Percentiles rank a stretch among this genome's conserved stretches.
Conservation (phyloP, 2,888 invertebrate species). For the Notodonta dromedarius region DNA sequence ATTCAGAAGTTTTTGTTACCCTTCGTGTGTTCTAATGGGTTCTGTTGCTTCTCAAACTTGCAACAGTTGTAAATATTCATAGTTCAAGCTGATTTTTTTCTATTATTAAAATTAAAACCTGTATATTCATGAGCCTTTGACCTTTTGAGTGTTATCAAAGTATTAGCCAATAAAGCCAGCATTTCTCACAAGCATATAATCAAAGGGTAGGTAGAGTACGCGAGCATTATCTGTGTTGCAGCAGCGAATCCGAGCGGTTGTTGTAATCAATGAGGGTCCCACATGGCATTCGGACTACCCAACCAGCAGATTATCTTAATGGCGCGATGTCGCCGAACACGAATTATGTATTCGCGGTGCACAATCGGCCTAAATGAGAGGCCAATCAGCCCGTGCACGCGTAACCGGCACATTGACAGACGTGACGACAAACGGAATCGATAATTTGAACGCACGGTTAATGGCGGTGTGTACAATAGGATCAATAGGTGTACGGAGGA, state of each 20-base stretch:
- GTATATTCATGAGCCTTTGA: too few relatives aligned
- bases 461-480: slow-evolving; percentile 16
- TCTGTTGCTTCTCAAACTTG: too few relatives aligned
- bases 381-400: slow-evolving; percentile 70
- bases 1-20: too few relatives aligned
- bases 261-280: slow-evolving; percentile 62
- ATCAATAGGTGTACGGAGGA: slow-evolving; percentile 8
- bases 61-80: too few relatives aligned
- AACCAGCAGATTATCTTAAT: slow-evolving; percentile 75
- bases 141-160: too few relatives aligned
- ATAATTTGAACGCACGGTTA: slow-evolving; percentile 52
- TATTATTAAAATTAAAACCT: too few relatives aligned
- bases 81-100: too few relatives aligned
- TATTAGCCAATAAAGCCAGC: neutral
- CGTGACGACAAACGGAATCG: slow-evolving; percentile 66
- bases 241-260: slow-evolving; percentile 14
- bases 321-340: slow-evolving; percentile 60
- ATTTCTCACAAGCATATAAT: neutral
- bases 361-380: slow-evolving; percentile 80
- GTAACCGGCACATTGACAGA: slow-evolving; percentile 64
- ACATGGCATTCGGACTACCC: slow-evolving; percentile 42
- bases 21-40: too few relatives aligned
- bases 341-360: slow-evolving; percentile 78
- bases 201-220: neutral
- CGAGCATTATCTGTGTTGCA: slow-evolving; percentile 19